Base-by-base conservation (phyloP, 37 sponge, comb jelly and placozoan genomes). In the Eunapius fragilis region DNA sequence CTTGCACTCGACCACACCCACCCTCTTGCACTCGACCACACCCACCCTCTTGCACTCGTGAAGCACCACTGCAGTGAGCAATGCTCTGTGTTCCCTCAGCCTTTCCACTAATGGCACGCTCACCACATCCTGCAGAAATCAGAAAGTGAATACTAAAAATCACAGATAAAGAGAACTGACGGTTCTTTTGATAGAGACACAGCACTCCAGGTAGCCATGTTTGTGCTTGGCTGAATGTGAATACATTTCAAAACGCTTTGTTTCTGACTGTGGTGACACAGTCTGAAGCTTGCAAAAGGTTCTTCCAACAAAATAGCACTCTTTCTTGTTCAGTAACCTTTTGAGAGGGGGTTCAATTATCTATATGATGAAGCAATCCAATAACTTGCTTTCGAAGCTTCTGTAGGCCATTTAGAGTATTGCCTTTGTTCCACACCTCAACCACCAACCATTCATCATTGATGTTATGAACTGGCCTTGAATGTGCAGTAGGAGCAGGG, bases 301-400 rank as follows among this genome's bases (percentile, higher is more conserved):
- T 0, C 92, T 68, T 27, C 92, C 92, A 80, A 92, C 79, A 31
- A 88, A 92, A 73, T 88, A 85, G 80, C 58, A 58, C 58, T 58
- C 58, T 58, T 11, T 58, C 14, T 58, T 10, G 19, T 58, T 10
- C 58, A 58, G 58, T 58, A 58, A 17, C 14, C 58, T 58, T n/a
- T n/a, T n/a, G n/a, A n/a, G n/a, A n/a, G n/a, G 14, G 22, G 58
- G 22, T 17, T 19, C 14, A 58, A 45, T 45, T n/a, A n/a, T n/a
- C n/a, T n/a, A n/a, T n/a, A n/a, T n/a, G n/a, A n/a, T n/a, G n/a
- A n/a, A n/a, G n/a, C n/a, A n/a, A n/a, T n/a, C n/a, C n/a, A n/a
- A n/a, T 6, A 58, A 58, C 58, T 58, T 58, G 58, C 58, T 58
- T 58, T 58, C 58, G 36, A 80, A 80, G 10, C 45, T 70, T 22